Percentiles rank a stretch among this genome's conserved stretches.
Evolutionary conservation across 2,113 vertebrate genomes (phyloP).

Genomic region (Bettongia penicillata): DNA sequence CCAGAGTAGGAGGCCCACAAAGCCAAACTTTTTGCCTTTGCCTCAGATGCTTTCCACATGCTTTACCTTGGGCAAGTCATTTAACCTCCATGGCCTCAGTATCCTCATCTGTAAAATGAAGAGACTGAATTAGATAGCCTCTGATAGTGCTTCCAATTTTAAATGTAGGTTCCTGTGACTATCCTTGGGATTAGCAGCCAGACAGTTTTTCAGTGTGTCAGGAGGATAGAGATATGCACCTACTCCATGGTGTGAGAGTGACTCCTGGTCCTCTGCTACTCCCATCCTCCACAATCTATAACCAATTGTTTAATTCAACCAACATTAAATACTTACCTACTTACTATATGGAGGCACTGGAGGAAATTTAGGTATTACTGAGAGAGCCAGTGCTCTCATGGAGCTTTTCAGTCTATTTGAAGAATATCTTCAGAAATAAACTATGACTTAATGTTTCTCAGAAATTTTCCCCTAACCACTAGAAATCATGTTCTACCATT

Average conservation of each 20-base stretch:
- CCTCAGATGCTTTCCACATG: neutral
- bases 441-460: neutral
- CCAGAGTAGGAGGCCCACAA: neutral
- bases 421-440: neutral
- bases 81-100: neutral
- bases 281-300: neutral
- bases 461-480: neutral
- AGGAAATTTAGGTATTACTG: neutral
- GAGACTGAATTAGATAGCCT: neutral
- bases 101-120: neutral
- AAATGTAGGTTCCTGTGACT: neutral
- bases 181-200: neutral
- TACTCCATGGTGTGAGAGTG: neutral
- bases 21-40: neutral
- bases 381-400: neutral
- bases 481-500: conserved; percentile 18
- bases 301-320: neutral
- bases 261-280: neutral
- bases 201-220: neutral
- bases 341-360: neutral
- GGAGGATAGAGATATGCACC: neutral
- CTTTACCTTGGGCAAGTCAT: neutral
- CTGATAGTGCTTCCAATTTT: neutral
- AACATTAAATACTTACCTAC: neutral
- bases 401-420: neutral